Base-by-base conservation (phyloP, 2,888 invertebrate genomes). In the Spodoptera littoralis region DNA sequence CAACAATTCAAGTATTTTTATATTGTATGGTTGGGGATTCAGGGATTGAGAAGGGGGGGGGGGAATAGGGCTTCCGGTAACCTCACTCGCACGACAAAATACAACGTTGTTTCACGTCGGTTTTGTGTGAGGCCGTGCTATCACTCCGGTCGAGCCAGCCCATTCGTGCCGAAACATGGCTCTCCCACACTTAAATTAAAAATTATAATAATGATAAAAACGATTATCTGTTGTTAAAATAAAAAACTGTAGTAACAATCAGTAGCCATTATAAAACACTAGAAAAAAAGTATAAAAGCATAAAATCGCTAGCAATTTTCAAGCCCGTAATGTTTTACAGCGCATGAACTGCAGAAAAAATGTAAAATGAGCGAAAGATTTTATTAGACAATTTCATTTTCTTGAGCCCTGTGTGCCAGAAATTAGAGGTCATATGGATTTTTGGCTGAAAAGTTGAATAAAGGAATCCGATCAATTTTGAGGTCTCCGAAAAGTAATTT, bases 371-470 rank as follows among this genome's bases (percentile, higher is more conserved):
- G 47, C 56, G 36, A 43, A 65, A 60, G 18, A 12, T 53, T 61
- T 58, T 58, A 50, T 57, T 43, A 67, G 44, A 13, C 60, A 36
- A 60, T 69, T 65, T 36, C 47, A 61, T 60, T 76, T 64, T 65
- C 69, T 72, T 60, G 43, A 52, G 61, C 49, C 24, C 54, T 61
- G 51, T 57, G 43, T 65, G 52, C 45, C 42, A 18, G 18, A 18
- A 18, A 18, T 49, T 60, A 46, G 18, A 18, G 18, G 18, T 18
- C 18, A 51, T 46, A 74, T 61, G 27, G 73, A 76, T 74, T 72
- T 18, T 76, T 59, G 30, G 61, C 54, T 54, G 45, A 51, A 56
- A 70, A 67, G 50, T 70, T 61, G 4, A 36, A 12, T 18, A 61
- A 27, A 49, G 62, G 13, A 52, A 51, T 54, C 13, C 18, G 54